Evolutionary conservation across 2,113 vertebrate genomes (phyloP).

Genomic region (Chamaea fasciata): DNA sequence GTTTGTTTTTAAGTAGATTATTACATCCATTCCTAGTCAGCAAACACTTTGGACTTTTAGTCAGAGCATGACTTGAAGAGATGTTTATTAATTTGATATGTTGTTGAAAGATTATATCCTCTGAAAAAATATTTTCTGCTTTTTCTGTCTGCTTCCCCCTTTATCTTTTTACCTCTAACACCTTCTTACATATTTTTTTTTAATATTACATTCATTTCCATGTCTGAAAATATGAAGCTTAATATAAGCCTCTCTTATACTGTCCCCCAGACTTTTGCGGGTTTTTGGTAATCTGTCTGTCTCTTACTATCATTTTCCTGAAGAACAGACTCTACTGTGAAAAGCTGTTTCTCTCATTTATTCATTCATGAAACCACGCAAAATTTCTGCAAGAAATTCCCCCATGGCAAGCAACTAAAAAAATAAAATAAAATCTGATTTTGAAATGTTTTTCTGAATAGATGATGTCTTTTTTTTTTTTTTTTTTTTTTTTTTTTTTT

Average conservation of each 20-base stretch:
- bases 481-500: not conserved
- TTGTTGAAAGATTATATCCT: not conserved
- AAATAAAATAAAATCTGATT: not conserved
- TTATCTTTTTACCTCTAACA: not conserved
- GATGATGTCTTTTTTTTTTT: not conserved
- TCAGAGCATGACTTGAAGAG: not conserved
- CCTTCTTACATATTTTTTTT: not conserved
- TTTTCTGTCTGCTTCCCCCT: not conserved
- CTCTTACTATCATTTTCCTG: not conserved
- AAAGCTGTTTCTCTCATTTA: not conserved
- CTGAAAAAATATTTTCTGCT: not conserved
- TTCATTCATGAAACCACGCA: not conserved
- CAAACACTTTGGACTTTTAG: not conserved
- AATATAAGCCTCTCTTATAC: not conserved
- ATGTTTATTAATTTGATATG: not conserved
- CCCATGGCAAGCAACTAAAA: not conserved
- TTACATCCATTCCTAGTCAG: not conserved
- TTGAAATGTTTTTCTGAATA: not conserved
- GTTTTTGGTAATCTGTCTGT: not conserved
- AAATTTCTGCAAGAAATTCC: not conserved
- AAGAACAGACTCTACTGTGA: not conserved
- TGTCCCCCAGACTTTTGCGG: not conserved
- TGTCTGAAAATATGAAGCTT: not conserved
- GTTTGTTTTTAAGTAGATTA: not conserved
- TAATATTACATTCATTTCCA: not conserved